phyloP scores from a whole-genome alignment of 2,888 invertebrate genomes.

The Pristionchus japonicus region DNA sequence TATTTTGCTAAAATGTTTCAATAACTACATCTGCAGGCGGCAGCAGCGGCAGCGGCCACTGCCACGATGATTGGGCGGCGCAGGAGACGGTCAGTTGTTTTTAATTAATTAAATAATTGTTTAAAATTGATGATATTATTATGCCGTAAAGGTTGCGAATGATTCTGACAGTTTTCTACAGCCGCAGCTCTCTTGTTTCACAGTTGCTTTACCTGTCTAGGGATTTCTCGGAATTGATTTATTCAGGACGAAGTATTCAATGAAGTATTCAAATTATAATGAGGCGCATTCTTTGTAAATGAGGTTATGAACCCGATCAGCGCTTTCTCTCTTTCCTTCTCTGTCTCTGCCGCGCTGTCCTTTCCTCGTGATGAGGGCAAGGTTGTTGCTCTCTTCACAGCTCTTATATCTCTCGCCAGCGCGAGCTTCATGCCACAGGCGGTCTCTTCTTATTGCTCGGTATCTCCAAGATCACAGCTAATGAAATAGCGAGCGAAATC shows the following conservation, averaged over 20 bases:
- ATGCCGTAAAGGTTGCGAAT: too few species aligned
- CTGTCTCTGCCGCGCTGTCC: neutral
- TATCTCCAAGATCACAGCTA: neutral
- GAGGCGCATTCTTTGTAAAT: neutral
- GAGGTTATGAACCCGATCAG: neutral
- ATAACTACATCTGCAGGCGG: constrained; percentile 11
- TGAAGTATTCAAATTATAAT: neutral
- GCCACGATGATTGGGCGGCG: constrained; percentile 42
- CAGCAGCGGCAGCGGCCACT: constrained; percentile 43
- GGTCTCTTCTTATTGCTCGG: neutral
- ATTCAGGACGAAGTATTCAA: too few species aligned
- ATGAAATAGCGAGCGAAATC: neutral
- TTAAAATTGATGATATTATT: neutral
- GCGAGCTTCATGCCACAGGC: neutral
- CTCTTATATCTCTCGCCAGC: neutral
- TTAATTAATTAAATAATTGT: neutral
- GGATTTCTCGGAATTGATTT: neutral
- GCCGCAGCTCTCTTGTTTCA: neutral
- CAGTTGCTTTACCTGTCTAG: neutral
- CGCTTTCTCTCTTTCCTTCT: neutral
- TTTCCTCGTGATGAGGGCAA: constrained; percentile 24
- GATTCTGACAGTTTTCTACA: too few species aligned
- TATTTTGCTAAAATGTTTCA: too few species aligned
- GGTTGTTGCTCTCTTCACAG: neutral
- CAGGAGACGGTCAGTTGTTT: constrained; percentile 12